Conservation (phyloP, 2,797 vertebrate genomes). For the Gouania willdenowi region DNA sequence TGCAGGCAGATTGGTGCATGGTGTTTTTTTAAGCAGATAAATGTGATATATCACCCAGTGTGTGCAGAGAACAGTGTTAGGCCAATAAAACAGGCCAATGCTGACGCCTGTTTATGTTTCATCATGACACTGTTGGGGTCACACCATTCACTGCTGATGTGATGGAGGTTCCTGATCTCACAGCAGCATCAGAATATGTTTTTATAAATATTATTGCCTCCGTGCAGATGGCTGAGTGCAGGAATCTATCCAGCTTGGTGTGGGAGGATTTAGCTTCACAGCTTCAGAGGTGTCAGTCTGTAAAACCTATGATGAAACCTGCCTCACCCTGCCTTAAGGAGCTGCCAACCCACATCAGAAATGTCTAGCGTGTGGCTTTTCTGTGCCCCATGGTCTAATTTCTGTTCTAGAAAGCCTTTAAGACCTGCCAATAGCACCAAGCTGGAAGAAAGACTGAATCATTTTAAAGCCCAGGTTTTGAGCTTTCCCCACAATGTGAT, state of each 20-base stretch:
- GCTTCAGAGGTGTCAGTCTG: conserved; percentile 50
- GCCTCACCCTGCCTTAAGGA: conserved; percentile 42
- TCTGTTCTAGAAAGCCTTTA: conserved; percentile 16
- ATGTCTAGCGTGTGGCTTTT: conserved; percentile 42
- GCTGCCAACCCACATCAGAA: conserved; percentile 43
- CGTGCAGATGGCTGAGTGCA: conserved; percentile 29
- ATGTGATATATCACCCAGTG: conserved; percentile 22
- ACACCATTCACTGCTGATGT: conserved; percentile 11
- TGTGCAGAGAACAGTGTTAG: conserved; percentile 14
- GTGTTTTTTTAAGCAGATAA: conserved; percentile 10
- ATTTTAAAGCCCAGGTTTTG: neutral
- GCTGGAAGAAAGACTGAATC: conserved; percentile 12
- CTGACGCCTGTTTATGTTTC: conserved; percentile 35
- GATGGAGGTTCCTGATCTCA: conserved; percentile 6
- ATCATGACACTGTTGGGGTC: conserved; percentile 14
- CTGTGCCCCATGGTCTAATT: conserved; percentile 32
- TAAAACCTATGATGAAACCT: conserved; percentile 49
- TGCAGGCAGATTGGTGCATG: conserved; percentile 34
- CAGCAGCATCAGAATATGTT: conserved; percentile 13
- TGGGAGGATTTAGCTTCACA: conserved; percentile 51
- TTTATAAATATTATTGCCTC: conserved; percentile 30
- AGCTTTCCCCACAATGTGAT: conserved; percentile 7
- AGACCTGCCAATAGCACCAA: conserved; percentile 22
- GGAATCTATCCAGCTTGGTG: conserved; percentile 27
- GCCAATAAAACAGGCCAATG: conserved; percentile 11